Evolutionary conservation across 1,140 invertebrate species (phyloP).

Genomic region (Bombus terrestris): DNA sequence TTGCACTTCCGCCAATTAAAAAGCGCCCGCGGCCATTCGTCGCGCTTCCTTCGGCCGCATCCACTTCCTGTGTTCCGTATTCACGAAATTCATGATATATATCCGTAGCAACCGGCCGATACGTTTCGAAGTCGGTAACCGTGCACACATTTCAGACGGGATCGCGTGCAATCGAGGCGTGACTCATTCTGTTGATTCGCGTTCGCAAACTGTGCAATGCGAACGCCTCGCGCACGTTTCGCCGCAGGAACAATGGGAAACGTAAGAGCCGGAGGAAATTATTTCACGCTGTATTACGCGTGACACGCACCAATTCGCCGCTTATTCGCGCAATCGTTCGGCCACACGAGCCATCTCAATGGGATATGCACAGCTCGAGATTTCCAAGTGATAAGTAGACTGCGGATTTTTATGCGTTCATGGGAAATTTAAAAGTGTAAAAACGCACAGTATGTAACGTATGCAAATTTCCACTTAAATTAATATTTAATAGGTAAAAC

Average conservation of each 20-base stretch:
- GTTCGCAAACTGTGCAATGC: constrained; percentile 31
- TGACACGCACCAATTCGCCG: constrained; percentile 51
- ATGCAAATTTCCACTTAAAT: no score
- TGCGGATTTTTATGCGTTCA: no score
- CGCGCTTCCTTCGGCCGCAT: constrained; percentile 1
- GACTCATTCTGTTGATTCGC: constrained; percentile 36
- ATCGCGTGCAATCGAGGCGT: constrained; percentile 49
- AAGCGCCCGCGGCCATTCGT: background rate
- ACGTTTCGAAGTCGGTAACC: background rate
- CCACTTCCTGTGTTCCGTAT: background rate
- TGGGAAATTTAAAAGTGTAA: no score
- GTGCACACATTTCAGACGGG: constrained; percentile 10
- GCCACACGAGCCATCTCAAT: background rate
- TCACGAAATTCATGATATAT: background rate
- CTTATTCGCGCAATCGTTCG: constrained; percentile 35
- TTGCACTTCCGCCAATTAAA: constrained; percentile 14
- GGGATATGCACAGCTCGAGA: background rate
- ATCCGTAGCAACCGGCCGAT: background rate
- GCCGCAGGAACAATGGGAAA: constrained; percentile 17
- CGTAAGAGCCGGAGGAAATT: constrained; percentile 45
- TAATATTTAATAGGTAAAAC: no score
- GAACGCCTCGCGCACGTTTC: constrained; percentile 5
- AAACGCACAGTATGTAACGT: no score
- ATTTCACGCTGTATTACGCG: constrained; percentile 46
- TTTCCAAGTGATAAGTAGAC: background rate